Evolutionary conservation across 2,888 invertebrate species (phyloP).

Genomic region (Gymnosoma rotundatum): DNA sequence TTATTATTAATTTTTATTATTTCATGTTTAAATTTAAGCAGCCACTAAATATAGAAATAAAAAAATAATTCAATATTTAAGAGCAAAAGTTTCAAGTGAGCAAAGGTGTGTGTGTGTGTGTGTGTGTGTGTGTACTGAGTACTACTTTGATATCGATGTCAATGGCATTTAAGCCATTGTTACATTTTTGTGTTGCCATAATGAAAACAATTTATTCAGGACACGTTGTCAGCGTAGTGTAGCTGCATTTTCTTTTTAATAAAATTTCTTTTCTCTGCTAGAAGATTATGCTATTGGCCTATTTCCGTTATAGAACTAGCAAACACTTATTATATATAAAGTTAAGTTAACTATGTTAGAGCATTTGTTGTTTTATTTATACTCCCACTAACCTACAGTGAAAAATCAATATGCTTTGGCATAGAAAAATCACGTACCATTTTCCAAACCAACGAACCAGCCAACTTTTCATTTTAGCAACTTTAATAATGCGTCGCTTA

Average conservation of each 20-base stretch:
- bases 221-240: conserved; percentile 39
- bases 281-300: conserved; percentile 53
- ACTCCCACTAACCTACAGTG: conserved; percentile 38
- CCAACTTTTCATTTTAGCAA: neutral
- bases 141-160: conserved; percentile 33
- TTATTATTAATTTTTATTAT: conserved; percentile 57
- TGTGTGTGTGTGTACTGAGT: neutral
- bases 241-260: neutral
- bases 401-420: conserved; percentile 40
- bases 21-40: conserved; percentile 44
- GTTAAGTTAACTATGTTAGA: neutral
- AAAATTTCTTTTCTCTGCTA: neutral
- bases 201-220: conserved; percentile 55
- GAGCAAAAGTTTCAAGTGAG: neutral
- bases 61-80: conserved; percentile 48
- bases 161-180: conserved; percentile 32
- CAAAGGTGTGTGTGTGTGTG: neutral
- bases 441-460: neutral
- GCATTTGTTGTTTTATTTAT: conserved; percentile 35
- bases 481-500: conserved; percentile 38
- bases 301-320: conserved; percentile 22
- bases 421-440: conserved; percentile 27
- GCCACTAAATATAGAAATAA: conserved; percentile 19
- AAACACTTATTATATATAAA: conserved; percentile 5
- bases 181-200: conserved; percentile 32